A percentile compares a stretch with the other conserved stretches of the same genome.
Evolutionary conservation across 2,797 vertebrate genomes (phyloP).

Genomic region (Sebastes aleutianus): DNA sequence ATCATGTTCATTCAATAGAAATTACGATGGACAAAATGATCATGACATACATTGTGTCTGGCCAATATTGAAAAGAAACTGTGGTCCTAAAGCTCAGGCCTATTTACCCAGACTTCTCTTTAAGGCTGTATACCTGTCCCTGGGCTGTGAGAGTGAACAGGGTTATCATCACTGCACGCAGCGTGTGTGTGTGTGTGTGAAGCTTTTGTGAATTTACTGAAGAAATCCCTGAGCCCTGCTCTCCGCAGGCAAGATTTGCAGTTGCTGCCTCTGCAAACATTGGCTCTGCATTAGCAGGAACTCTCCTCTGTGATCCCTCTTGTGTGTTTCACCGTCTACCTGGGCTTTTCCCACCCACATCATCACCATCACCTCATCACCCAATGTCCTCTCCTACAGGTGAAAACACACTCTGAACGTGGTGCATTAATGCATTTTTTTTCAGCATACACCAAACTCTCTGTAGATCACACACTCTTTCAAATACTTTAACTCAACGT

Average conservation of each 20-base stretch:
- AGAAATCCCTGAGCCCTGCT: constrained; percentile 43
- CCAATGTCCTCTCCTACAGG: neutral
- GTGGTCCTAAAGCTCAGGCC: neutral
- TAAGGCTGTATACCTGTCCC: neutral
- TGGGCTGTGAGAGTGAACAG: constrained; percentile 14
- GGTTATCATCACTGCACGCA: constrained; percentile 36
- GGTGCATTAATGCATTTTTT: constrained; percentile 5
- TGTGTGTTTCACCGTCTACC: constrained; percentile 2
- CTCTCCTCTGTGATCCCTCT: constrained; percentile 25
- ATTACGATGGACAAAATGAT: accelerated
- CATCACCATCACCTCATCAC: constrained; percentile 11
- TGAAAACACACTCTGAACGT: constrained; percentile 3
- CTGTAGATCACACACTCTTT: neutral
- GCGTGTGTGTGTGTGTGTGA: neutral
- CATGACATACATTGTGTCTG: neutral
- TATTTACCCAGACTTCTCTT: neutral
- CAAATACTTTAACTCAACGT: neutral
- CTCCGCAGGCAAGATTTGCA: constrained; percentile 39
- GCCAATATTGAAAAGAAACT: neutral
- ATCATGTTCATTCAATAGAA: neutral
- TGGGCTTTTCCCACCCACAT: constrained; percentile 24
- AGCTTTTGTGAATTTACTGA: constrained; percentile 50
- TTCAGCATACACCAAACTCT: constrained; percentile 4
- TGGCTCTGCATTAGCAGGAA: constrained; percentile 40
- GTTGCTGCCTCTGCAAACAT: constrained; percentile 60